Evolutionary conservation across 2,113 vertebrate species (phyloP), one percentile per base, ranked within the genome.

Genomic region (Chaetodon auriga): DNA sequence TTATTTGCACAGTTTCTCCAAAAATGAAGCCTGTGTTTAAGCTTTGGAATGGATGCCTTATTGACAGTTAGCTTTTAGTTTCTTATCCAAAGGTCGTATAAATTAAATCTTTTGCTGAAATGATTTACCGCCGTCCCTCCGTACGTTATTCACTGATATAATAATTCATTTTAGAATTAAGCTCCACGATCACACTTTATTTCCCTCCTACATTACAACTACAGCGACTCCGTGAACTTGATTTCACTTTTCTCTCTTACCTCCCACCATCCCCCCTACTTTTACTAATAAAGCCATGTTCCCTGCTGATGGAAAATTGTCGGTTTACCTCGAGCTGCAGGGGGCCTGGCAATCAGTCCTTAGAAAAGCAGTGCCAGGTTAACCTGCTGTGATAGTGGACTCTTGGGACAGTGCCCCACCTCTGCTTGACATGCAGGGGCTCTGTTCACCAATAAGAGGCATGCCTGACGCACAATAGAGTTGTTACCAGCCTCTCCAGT

Each of bases 301-400:
- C 96, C 96, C 96, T 95, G 94, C 95, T 97, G 95, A 96, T 96
- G 95, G 95, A 96, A 95, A 96, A 97, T 96, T 96, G 96, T 91
- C 96, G 95, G 95, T 97, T 97, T 97, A 96, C 96, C 95, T 97
- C 89, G 89, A 96, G 95, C 96, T 93, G 93, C 95, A 61, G 95
- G 96, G 94, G 94, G 95, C 90, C 95, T 93, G 94, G 95, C 96
- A 95, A 96, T 96, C 96, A 93, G 83, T 94, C 94, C 95, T 97
- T 96, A 96, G 96, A 97, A 96, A 96, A 96, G 96, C 96, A 96
- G 96, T 95, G 96, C 94, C 95, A 94, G 95, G 96, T 97, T 96
- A 96, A 96, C 96, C 96, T 95, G 96, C 97, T 97, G 96, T 95
- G 97, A 96, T 95, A 95, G 96, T 93, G 95, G 96, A 93, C 96